Evolutionary conservation across 2,113 vertebrate species (phyloP), one percentile per base, ranked within the genome.

Genomic region (Notarius quadriscutis): DNA sequence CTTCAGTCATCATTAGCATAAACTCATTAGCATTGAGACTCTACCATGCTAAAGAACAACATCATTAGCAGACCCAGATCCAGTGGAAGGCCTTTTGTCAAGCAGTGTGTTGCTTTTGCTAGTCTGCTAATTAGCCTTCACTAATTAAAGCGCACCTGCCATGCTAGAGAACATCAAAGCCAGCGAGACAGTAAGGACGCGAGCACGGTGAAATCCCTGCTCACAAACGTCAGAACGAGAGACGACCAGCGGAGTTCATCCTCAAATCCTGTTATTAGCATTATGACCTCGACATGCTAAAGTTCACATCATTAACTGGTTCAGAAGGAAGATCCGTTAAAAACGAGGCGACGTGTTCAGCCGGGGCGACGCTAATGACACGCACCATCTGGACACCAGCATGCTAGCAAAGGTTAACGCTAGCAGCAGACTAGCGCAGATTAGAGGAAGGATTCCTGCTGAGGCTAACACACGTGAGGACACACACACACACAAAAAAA

Each of bases 71-170:
- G 62, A 53, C 55, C 81, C 0, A 4, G 30, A 48, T 48, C 60
- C 58, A 50, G 48, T 69, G 63, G 41, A 83, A 67, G 75, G 51
- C 7, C 75, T 79, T 58, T 80, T 81, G 79, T 81, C 10, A 15
- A 83, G 48, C 60, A 27, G 81, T 65, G 58, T 48, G 81, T n/a
- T 41, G 22, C 60, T 63, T 65, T 25, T 83, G 81, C 63, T 83
- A 67, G 62, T 27, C 62, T 83, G 48, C 62, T 84, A 84, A 84
- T 84, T 84, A 84, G 82, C 82, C 82, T 30, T 10, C n/a, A n/a
- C 82, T 84, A 71, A 84, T 84, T 84, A 84, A 84, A 71, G 71
- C 50, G 51, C 82, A 84, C 82, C 62, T 84, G 82, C 63, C 63
- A 55, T 34, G 82, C 63, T 69, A 84, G 7, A 30, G 41, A 84